Conservation (phyloP, 2,797 vertebrate species). For the Mus caroli region DNA sequence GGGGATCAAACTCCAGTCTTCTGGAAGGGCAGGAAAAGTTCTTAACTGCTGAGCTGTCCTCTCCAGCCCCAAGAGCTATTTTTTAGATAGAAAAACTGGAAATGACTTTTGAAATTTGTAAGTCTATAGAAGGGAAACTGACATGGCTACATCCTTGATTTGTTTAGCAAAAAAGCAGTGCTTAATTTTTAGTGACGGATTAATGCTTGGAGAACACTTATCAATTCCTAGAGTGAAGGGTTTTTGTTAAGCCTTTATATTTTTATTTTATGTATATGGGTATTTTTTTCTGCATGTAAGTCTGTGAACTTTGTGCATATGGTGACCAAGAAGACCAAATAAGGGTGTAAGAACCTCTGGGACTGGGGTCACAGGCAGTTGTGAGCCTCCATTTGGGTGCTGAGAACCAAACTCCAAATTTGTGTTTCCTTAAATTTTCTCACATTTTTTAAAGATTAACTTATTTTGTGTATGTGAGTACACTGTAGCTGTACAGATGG, state of each 20-base stretch:
- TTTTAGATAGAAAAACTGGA: constrained; percentile 20
- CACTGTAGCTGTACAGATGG: too few relatives aligned
- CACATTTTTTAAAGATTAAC: background rate
- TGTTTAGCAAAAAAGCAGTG: constrained; percentile 17
- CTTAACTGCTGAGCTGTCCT: background rate
- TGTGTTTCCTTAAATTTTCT: constrained; percentile 45
- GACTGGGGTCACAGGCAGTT: background rate
- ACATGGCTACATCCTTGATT: background rate
- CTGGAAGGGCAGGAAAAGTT: too few relatives aligned
- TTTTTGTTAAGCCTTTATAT: constrained; percentile 11
- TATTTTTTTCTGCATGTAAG: background rate
- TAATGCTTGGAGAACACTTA: background rate
- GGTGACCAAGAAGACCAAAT: background rate
- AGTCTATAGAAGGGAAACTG: constrained; percentile 18
- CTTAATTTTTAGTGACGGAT: constrained; percentile 33
- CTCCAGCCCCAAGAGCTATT: background rate
- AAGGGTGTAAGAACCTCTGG: background rate
- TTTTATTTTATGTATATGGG: background rate
- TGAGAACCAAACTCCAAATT: background rate
- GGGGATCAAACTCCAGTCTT: background rate
- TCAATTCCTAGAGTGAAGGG: constrained; percentile 4
- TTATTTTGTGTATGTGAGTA: too few relatives aligned
- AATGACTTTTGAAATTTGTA: constrained; percentile 23
- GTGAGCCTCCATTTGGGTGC: background rate
- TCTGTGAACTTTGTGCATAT: background rate